These are phyloP conservation scores for Ganaspis sp. DNA, from an alignment of 1,140 invertebrate species.

Conservation along the genomic window DNA sequence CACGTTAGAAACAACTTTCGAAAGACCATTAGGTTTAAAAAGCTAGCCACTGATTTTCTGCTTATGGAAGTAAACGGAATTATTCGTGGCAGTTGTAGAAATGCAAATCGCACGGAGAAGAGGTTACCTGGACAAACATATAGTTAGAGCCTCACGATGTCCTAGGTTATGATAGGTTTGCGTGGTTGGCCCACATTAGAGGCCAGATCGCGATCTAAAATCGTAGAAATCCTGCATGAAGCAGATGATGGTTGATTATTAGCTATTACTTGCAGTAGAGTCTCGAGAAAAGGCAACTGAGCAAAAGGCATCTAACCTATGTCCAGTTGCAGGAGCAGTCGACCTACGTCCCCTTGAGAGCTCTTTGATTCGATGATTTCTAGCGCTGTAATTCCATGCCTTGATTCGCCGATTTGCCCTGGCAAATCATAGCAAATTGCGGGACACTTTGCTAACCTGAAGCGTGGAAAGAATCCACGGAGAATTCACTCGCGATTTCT, in stretches of 20 bases:
- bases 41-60: not conserved
- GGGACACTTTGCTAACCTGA: constrained; percentile 20
- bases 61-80: not conserved
- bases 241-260: constrained; percentile 37
- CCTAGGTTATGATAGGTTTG: constrained; percentile 73
- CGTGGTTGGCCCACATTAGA: constrained; percentile 73
- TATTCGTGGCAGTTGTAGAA: constrained; percentile 33
- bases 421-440: constrained; percentile 24
- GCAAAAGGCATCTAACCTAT: not conserved
- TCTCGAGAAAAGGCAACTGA: not conserved
- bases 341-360: constrained; percentile 2
- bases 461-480: constrained; percentile 9
- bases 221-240: constrained; percentile 59
- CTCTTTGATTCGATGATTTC: constrained; percentile 8
- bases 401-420: constrained; percentile 11
- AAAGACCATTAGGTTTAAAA: not conserved
- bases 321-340: constrained; percentile 15
- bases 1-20: constrained; percentile 11
- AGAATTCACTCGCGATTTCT: constrained; percentile 26
- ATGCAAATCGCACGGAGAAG: constrained; percentile 48
- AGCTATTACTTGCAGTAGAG: not conserved
- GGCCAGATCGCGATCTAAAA: constrained; percentile 56
- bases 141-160: constrained; percentile 64
- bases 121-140: constrained; percentile 64
- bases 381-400: not conserved